phyloP scores from a whole-genome alignment of 2,797 vertebrate species.

The Hybognathus amarus region DNA sequence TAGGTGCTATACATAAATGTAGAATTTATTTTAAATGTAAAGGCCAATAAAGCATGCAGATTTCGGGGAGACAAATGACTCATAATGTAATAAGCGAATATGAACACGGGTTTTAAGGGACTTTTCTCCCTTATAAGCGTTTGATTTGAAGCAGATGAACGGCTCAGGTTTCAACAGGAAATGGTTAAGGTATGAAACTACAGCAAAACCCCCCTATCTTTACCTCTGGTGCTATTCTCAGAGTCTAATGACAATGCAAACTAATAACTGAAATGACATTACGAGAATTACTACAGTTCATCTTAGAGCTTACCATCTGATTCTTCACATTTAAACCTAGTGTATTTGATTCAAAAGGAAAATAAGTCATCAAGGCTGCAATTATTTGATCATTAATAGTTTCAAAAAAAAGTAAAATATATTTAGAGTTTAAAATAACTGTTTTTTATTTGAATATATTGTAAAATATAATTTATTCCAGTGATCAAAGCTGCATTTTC shows the following conservation, averaged over 20 bases:
- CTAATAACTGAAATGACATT: not conserved
- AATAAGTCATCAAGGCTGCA: not conserved
- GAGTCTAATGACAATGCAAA: conserved; percentile 15
- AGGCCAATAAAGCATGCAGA: not conserved
- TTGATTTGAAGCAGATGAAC: conserved; percentile 20
- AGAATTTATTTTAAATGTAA: not conserved
- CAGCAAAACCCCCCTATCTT: not conserved
- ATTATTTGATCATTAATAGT: not conserved
- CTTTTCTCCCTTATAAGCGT: conserved; percentile 20
- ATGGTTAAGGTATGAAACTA: conserved; percentile 33
- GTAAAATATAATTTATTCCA: not conserved
- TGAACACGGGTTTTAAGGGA: conserved; percentile 24
- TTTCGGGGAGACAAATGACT: not conserved
- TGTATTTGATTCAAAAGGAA: not conserved
- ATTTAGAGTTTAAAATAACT: not conserved
- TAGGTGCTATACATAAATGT: not conserved
- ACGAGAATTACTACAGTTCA: not conserved
- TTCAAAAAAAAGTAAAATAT: not conserved
- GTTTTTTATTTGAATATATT: not conserved
- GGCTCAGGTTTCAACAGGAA: conserved; percentile 19
- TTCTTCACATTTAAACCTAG: not conserved
- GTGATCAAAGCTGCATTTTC: not conserved
- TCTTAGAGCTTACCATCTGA: not conserved
- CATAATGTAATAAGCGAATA: conserved; percentile 43
- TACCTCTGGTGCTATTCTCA: not conserved